A percentile compares a stretch with the other conserved stretches of the same genome.
Conservation (phyloP, 2,797 vertebrate genomes). For the Crocodylus rhombifer region DNA sequence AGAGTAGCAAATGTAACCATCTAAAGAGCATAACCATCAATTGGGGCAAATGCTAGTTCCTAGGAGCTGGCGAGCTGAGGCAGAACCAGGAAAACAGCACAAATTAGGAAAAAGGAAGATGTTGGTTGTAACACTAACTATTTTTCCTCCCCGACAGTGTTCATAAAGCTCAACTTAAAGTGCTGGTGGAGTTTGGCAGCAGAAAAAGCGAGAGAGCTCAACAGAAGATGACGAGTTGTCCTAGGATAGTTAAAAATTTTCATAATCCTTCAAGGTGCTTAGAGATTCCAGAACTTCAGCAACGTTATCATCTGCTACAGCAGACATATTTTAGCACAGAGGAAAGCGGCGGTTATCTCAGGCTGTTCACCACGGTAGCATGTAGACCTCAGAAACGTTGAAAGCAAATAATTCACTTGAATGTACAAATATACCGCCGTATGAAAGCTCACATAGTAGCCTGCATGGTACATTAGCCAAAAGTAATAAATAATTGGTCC, state of each 20-base stretch:
- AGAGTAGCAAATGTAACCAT: background rate
- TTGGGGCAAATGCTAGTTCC: background rate
- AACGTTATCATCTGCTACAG: background rate
- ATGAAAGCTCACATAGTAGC: background rate
- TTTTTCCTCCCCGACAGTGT: background rate
- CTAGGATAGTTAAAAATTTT: background rate
- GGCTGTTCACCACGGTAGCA: background rate
- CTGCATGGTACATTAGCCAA: background rate
- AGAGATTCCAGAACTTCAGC: background rate
- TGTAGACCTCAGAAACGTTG: background rate
- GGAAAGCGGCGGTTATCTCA: background rate
- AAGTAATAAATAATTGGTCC: background rate
- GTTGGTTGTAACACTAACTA: background rate
- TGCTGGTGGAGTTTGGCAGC: background rate
- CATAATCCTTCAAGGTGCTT: background rate
- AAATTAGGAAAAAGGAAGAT: background rate
- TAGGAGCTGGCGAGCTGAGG: fast-evolving
- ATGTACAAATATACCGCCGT: background rate
- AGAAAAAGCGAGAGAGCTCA: too few species aligned
- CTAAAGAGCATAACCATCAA: fast-evolving
- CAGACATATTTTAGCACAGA: background rate
- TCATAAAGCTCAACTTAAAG: background rate
- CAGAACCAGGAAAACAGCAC: background rate
- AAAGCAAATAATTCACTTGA: conserved; percentile 38
- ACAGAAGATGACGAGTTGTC: background rate